phyloP scores from a whole-genome alignment of 2,113 vertebrate species.

The Tragelaphus buxtoni region DNA sequence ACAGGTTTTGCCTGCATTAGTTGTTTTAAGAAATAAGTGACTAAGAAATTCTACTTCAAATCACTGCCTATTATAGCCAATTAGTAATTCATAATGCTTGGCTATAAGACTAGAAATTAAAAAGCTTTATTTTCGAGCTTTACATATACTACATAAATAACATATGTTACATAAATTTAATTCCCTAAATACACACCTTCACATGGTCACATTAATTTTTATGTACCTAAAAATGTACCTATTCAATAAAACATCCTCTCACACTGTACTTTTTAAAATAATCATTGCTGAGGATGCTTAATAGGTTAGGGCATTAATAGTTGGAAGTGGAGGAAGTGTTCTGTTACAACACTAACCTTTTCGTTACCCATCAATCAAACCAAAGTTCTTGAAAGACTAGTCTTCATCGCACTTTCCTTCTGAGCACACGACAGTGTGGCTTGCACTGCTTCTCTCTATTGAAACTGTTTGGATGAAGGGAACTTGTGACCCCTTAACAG shows the following conservation, averaged over 20 bases:
- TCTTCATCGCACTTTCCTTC: not conserved
- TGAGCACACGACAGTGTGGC: not conserved
- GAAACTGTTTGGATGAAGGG: not conserved
- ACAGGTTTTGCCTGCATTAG: not conserved
- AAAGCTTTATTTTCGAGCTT: conserved; percentile 11
- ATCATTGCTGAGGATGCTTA: not conserved
- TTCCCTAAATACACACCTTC: not conserved
- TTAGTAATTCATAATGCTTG: conserved; percentile 34
- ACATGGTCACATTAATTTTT: conserved; percentile 40
- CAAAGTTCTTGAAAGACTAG: not conserved
- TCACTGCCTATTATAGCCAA: not conserved
- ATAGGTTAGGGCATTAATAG: not conserved
- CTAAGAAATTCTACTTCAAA: not conserved
- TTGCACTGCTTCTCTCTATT: not conserved
- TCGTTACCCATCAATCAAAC: not conserved
- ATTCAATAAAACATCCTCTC: not conserved
- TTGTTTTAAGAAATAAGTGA: not conserved
- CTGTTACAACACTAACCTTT: not conserved
- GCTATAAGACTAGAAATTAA: not conserved
- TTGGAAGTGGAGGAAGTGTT: not conserved
- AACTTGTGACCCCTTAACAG: not conserved
- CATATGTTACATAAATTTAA: conserved; percentile 16
- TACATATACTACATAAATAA: not conserved
- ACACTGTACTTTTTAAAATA: not conserved
- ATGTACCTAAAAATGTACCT: not conserved